phyloP scores from a whole-genome alignment of 2,797 vertebrate species.

The Lithobates pipiens region DNA sequence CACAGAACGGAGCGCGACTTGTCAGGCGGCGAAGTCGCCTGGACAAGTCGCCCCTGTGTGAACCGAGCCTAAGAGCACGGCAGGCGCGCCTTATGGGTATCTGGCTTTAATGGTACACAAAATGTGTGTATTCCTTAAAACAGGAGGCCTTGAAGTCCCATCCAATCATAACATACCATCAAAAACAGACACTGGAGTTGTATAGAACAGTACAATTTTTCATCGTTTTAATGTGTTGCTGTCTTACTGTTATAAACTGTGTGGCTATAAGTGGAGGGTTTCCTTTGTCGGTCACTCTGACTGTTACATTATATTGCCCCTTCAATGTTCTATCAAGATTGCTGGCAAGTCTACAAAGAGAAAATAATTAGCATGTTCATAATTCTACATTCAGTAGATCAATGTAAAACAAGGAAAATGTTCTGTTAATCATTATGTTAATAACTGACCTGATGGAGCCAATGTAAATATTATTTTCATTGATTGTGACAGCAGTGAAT shows the following conservation, averaged over 20 bases:
- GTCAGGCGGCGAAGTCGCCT: too few relatives aligned
- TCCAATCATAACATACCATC: too few relatives aligned
- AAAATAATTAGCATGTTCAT: neutral
- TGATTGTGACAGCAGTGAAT: slow-evolving; percentile 72
- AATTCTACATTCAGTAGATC: fast-evolving
- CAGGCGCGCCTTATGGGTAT: too few relatives aligned
- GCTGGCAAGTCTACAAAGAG: slow-evolving; percentile 75
- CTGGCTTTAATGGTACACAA: too few relatives aligned
- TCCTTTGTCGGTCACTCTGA: slow-evolving; percentile 76
- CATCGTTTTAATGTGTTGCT: neutral
- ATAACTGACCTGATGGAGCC: slow-evolving; percentile 82
- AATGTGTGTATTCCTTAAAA: too few relatives aligned
- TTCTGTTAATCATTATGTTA: neutral
- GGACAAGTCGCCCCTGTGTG: too few relatives aligned
- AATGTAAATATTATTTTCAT: slow-evolving; percentile 69
- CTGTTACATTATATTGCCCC: slow-evolving; percentile 86
- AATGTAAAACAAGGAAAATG: neutral
- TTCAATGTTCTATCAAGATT: slow-evolving; percentile 75
- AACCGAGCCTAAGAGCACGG: too few relatives aligned
- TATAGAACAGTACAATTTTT: too few relatives aligned
- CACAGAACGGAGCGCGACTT: too few relatives aligned
- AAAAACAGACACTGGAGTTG: too few relatives aligned
- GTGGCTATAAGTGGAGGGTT: slow-evolving; percentile 34
- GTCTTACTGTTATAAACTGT: slow-evolving; percentile 71
- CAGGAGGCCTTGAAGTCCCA: too few relatives aligned